phyloP scores from a whole-genome alignment of 2,888 invertebrate species.

The Criorhina ranunculi region DNA sequence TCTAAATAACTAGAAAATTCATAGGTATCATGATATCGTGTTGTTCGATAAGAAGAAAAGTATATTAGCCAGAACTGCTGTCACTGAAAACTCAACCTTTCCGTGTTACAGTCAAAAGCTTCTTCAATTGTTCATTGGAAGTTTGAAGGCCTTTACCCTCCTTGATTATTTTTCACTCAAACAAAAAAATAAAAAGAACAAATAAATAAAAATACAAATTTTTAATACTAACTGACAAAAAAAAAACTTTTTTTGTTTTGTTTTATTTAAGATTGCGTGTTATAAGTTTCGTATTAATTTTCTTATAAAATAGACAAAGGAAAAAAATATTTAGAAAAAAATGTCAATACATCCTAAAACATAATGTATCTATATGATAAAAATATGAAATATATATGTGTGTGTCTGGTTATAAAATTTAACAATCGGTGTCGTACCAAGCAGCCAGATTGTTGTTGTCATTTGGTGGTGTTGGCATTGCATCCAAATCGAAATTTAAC shows the following conservation, averaged over 20 bases:
- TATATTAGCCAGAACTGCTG: too few species aligned
- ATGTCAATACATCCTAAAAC: slow-evolving; percentile 68
- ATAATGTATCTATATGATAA: slow-evolving; percentile 72
- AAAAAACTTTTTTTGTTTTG: slow-evolving; percentile 28
- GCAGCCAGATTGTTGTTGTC: slow-evolving; percentile 97
- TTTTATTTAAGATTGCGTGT: slow-evolving; percentile 72
- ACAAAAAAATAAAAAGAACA: slow-evolving; percentile 18
- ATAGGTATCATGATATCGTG: too few species aligned
- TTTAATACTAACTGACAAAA: slow-evolving; percentile 72
- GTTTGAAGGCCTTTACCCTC: too few species aligned
- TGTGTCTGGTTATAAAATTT: slow-evolving; percentile 80
- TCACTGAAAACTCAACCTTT: too few species aligned
- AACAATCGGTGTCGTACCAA: slow-evolving; percentile 99
- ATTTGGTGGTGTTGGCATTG: slow-evolving; percentile 92
- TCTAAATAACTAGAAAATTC: too few species aligned
- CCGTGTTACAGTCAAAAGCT: too few species aligned
- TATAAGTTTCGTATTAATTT: slow-evolving; percentile 71
- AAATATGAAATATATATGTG: slow-evolving; percentile 68
- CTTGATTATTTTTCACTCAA: too few species aligned
- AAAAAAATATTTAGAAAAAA: slow-evolving; percentile 36
- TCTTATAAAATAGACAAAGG: slow-evolving; percentile 72
- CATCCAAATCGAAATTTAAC: slow-evolving; percentile 91
- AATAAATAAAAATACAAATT: slow-evolving; percentile 49
- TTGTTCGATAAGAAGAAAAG: too few species aligned
- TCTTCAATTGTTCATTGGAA: too few species aligned